phyloP scores from a whole-genome alignment of 2,113 vertebrate genomes.

The Dascyllus trimaculatus region DNA sequence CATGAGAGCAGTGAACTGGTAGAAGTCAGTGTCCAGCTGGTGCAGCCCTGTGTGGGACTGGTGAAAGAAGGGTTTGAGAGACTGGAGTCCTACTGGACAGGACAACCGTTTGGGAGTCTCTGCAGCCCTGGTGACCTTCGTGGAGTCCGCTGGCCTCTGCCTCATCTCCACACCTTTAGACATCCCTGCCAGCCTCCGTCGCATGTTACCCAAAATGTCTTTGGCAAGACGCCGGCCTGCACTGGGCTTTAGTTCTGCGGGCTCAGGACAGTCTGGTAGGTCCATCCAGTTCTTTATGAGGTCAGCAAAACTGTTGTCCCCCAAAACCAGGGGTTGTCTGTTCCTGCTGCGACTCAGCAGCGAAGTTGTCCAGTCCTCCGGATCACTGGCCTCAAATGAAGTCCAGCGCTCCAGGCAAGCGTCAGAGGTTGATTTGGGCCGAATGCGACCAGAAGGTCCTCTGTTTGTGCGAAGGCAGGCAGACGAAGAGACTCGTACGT shows the following conservation, averaged over 20 bases:
- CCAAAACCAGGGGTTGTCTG: slow-evolving; percentile 93
- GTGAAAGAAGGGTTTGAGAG: slow-evolving; percentile 89
- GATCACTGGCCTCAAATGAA: slow-evolving; percentile 87
- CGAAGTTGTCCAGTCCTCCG: slow-evolving; percentile 92
- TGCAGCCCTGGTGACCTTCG: slow-evolving; percentile 63
- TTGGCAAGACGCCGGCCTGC: slow-evolving; percentile 88
- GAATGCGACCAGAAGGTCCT: slow-evolving; percentile 78
- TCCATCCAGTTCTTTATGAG: slow-evolving; percentile 99
- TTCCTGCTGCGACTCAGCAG: slow-evolving; percentile 94
- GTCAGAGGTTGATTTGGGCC: slow-evolving; percentile 96
- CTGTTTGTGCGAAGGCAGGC: slow-evolving; percentile 85
- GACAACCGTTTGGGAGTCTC: slow-evolving; percentile 89
- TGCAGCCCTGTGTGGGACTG: slow-evolving; percentile 91
- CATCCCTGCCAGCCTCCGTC: slow-evolving; percentile 89
- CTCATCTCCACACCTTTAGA: slow-evolving; percentile 82
- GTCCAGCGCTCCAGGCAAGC: slow-evolving; percentile 95
- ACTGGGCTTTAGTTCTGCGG: slow-evolving; percentile 72
- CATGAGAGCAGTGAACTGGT: slow-evolving; percentile 92
- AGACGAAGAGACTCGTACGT: slow-evolving; percentile 86
- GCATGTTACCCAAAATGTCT: slow-evolving; percentile 93
- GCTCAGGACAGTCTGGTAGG: slow-evolving; percentile 90
- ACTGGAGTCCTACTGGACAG: slow-evolving; percentile 90
- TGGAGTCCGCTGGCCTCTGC: slow-evolving; percentile 62
- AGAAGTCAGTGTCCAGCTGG: slow-evolving; percentile 88
- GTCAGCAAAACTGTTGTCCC: slow-evolving; percentile 98